These are phyloP conservation scores for Caprella mutica DNA, from an alignment of 2,888 invertebrate species.

Conservation along the genomic window DNA sequence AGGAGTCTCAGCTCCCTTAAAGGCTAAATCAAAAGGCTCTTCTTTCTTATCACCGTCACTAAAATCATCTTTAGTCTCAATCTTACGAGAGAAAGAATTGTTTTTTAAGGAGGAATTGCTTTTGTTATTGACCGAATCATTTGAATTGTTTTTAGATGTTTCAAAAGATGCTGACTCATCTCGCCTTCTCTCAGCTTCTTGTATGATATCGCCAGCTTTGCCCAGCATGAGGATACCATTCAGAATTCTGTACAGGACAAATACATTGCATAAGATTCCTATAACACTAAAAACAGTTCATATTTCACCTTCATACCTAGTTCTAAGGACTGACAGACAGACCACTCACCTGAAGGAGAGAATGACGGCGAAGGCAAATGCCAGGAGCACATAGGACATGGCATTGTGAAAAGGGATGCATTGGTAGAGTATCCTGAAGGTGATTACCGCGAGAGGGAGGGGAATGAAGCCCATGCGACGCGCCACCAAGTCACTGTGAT, in stretches of 20 bases:
- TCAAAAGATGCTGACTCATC: neutral
- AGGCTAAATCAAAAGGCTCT: too few relatives aligned
- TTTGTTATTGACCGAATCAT: too few relatives aligned
- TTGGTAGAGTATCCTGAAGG: constrained; percentile 73
- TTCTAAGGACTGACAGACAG: too few relatives aligned
- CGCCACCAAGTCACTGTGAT: constrained; percentile 92
- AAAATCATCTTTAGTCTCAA: too few relatives aligned
- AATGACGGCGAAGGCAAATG: constrained; percentile 63
- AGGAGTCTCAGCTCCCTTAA: too few relatives aligned
- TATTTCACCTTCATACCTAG: too few relatives aligned
- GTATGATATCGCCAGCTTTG: constrained; percentile 75
- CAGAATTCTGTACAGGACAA: constrained; percentile 54
- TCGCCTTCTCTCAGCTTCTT: constrained; percentile 37
- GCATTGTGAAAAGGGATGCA: constrained; percentile 63
- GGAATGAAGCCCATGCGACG: constrained; percentile 97
- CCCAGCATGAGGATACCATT: constrained; percentile 83
- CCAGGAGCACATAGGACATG: constrained; percentile 57
- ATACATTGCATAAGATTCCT: too few relatives aligned
- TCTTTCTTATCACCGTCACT: too few relatives aligned
- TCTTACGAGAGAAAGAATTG: too few relatives aligned
- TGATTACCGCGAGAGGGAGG: constrained; percentile 82
- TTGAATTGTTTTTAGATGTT: too few relatives aligned
- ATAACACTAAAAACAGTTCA: too few relatives aligned
- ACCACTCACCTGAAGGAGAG: constrained; percentile 50
- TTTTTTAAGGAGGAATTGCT: too few relatives aligned